Evolutionary conservation across 2,113 vertebrate genomes (phyloP), one percentile per base, ranked within the genome.

Genomic region (Erpornis zantholeuca): DNA sequence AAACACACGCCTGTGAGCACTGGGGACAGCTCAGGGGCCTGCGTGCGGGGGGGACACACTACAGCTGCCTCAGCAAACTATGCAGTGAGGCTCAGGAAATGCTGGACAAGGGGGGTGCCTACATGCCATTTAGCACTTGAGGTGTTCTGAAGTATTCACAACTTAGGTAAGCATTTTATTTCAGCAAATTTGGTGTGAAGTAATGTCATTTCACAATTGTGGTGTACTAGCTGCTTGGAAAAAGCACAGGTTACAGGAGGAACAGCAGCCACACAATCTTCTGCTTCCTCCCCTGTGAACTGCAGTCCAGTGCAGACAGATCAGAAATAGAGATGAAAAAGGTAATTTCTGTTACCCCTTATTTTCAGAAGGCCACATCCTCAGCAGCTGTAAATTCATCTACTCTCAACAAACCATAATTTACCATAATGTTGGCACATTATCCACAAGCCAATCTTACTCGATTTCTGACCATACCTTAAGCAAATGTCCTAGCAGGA

Each of bases 1-100:
- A 72, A 35, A 83, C 25, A 63, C 54, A 35, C 0, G 8, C 15
- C 18, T 4, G 6, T 88, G 0, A 91, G 44, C 38, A 12, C n/a
- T 1, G 7, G 18, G 45, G 33, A 66, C 23, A 3, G 49, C n/a
- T 6, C 10, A 1, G 0, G 23, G 31, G 9, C 31, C 7, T 3
- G 19, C n/a, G 2, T 7, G 8, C 10, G 1, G 1, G 7, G 28
- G 42, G 27, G 23, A 25, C 36, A 7, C 2, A 7, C 16, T 3
- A 19, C 22, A n/a, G 1, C 7, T 3, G 11, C 12, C 69, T 47
- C 52, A 24, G 56, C 27, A 47, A 40, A 36, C 7, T 0, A 12
- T n/a, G 27, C 7, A 29, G 20, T 3, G 15, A 59, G 29, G 50
- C n/a, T 59, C 25, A 29, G 11, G 11, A 24, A 86, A 29, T 4